Base-by-base conservation (phyloP, 1,140 invertebrate species). In the Campoletis sonorensis region DNA sequence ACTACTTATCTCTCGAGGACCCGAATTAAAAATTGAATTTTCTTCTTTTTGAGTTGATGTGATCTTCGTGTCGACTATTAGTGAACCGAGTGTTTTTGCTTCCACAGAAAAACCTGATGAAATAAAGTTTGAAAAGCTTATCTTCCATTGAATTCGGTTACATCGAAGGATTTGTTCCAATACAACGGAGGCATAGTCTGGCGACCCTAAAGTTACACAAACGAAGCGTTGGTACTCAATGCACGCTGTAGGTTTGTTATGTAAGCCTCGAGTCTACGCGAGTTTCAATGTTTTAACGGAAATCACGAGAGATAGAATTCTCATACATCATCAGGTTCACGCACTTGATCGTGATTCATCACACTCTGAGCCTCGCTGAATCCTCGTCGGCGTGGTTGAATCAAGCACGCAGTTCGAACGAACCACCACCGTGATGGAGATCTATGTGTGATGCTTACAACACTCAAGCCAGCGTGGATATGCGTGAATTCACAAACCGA, bases 271-370 rank as follows among this genome's bases (percentile, higher is more conserved):
- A 10, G 37, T 71, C 33, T 37, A n/a, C 16, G 27, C 15, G 30
- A 8, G 11, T 64, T 64, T 26, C 61, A 64, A 64, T 26, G n/a
- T 64, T 26, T 64, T 23, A 23, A 64, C 61, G 23, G 61, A 64
- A 64, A 64, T 64, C 23, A 64, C 61, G n/a, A 64, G 11, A 64
- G n/a, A 64, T 45, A 45, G 40, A 26, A 75, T 75, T 18, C 21
- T 54, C 45, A 18, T 75, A 54, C 23, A 75, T 75, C 45, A 75
- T 49, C 21, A 33, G 16, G 21, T 49, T 75, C 45, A 75, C 72
- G 23, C 72, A 75, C 72, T 75, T 75, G 33, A 75, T 75, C 72
- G 72, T 75, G 72, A 75, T 75, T 49, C 72, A 75, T 75, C 72
- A 75, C 49, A 64, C n/a, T 26, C 61, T 64, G 61, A 54, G 49